A percentile compares a stretch with the other conserved stretches of the same genome.
Conservation (phyloP, 2,888 invertebrate genomes). For the Drosophila affinis region DNA sequence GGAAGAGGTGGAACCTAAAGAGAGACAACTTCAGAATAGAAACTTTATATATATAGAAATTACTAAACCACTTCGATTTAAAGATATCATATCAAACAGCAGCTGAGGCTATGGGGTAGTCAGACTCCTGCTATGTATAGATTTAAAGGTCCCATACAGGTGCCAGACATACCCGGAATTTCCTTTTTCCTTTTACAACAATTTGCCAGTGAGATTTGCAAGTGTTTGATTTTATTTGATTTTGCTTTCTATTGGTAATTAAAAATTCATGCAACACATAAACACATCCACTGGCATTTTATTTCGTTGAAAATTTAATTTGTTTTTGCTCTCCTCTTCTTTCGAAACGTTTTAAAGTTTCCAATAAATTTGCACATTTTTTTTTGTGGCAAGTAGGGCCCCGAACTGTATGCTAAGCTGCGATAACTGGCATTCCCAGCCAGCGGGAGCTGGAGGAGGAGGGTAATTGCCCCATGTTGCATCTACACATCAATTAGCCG, state of each 20-base stretch:
- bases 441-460: background rate
- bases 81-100: no score
- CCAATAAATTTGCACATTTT: conserved; percentile 8
- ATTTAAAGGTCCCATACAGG: no score
- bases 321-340: background rate
- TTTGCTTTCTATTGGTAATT: background rate
- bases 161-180: no score
- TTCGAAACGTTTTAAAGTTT: conserved; percentile 19
- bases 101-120: no score
- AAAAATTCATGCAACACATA: background rate
- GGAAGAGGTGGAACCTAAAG: no score
- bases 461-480: conserved; percentile 47
- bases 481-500: conserved; percentile 71
- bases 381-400: conserved; percentile 1
- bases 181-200: no score
- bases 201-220: no score
- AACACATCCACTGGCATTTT: background rate
- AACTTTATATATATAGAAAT: no score
- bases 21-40: no score
- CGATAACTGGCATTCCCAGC: conserved; percentile 29
- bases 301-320: background rate
- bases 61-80: no score
- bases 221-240: background rate
- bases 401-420: conserved; percentile 68
- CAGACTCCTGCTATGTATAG: no score